A percentile compares a stretch with the other conserved stretches of the same genome.
Conservation (phyloP, 2,888 invertebrate genomes). For the Girardia tigrina region DNA sequence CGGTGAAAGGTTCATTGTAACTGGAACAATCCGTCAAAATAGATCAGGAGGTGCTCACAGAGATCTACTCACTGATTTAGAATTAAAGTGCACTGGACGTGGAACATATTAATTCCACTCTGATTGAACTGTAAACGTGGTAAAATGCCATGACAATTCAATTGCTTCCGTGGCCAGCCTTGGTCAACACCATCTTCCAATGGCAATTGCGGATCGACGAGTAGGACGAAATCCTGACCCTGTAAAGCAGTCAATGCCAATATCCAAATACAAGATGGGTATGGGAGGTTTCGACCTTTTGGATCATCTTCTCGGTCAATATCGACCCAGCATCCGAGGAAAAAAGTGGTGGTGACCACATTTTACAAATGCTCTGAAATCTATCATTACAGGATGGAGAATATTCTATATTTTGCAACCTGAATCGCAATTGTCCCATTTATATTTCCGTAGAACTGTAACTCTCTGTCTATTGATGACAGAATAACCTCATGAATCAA, state of each 20-base stretch:
- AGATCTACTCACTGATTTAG: not conserved
- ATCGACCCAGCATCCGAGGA: constrained; percentile 27
- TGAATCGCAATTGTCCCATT: not conserved
- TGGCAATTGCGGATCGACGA: not conserved
- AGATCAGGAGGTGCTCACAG: not conserved
- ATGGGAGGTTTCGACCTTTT: constrained; percentile 29
- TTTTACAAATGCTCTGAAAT: constrained; percentile 21
- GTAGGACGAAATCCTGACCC: not conserved
- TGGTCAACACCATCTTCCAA: not conserved
- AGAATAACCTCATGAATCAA: not conserved
- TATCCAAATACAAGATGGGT: not conserved
- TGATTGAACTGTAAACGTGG: not conserved
- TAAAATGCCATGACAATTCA: constrained; percentile 21
- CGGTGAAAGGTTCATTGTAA: not conserved
- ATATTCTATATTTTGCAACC: not conserved
- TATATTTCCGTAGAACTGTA: constrained; percentile 26
- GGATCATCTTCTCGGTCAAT: constrained; percentile 16
- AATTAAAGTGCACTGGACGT: constrained; percentile 17
- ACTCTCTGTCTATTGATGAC: constrained; percentile 18
- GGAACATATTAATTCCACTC: constrained; percentile 20
- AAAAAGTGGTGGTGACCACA: constrained; percentile 31
- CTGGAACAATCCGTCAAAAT: constrained; percentile 29
- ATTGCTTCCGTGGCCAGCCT: not conserved
- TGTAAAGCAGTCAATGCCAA: not conserved
- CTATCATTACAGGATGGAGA: not conserved